These are phyloP conservation scores for Lycia hirtaria DNA, from an alignment of 2,888 invertebrate species.

Conservation along the genomic window DNA sequence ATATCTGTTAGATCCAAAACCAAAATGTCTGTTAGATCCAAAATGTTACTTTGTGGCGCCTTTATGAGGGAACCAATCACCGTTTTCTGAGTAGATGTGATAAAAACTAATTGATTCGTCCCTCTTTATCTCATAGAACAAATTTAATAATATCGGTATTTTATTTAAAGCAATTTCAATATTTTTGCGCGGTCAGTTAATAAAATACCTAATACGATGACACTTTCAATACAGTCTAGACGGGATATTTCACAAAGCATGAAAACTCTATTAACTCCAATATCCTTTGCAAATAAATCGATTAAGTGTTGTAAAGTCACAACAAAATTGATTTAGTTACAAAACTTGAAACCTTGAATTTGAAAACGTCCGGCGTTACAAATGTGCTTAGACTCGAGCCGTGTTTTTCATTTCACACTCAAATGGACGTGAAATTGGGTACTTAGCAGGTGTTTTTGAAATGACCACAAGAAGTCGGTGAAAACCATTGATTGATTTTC, in stretches of 20 bases:
- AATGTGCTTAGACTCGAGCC: constrained; percentile 7
- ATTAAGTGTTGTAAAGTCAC: constrained; percentile 13
- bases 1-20: too few relatives aligned
- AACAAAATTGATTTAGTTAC: constrained; percentile 21
- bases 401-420: constrained; percentile 24
- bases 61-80: too few relatives aligned
- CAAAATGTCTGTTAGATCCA: too few relatives aligned
- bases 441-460: constrained; percentile 21
- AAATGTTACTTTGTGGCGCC: too few relatives aligned
- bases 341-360: constrained; percentile 22
- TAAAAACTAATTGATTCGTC: too few relatives aligned
- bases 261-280: constrained; percentile 11
- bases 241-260: constrained; percentile 1
- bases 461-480: constrained; percentile 7
- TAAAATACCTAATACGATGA: not conserved
- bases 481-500: constrained; percentile 15
- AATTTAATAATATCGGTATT: too few relatives aligned
- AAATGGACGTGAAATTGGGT: constrained; percentile 25
- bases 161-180: too few relatives aligned
- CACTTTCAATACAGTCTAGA: constrained; percentile 6
- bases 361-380: constrained; percentile 7
- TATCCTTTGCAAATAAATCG: constrained; percentile 13
- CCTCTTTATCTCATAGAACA: too few relatives aligned
- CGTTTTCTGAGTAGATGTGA: too few relatives aligned
- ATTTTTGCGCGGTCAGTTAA: too few relatives aligned